phyloP scores from a whole-genome alignment of 2,888 invertebrate genomes.

The Nomada flava region DNA sequence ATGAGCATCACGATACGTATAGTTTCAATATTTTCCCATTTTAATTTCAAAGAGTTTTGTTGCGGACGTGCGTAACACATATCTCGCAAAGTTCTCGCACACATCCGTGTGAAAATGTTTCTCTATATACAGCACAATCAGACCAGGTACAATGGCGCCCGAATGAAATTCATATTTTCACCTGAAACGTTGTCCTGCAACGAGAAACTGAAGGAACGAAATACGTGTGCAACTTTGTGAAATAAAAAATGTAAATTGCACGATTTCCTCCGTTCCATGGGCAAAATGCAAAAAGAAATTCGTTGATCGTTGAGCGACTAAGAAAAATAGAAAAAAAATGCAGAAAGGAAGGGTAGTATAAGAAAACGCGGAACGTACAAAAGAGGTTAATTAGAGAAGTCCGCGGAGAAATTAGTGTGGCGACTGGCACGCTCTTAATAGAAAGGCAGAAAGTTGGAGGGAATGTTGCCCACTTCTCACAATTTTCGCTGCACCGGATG shows the following conservation, averaged over 20 bases:
- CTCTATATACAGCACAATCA: background rate
- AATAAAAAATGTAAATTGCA: background rate
- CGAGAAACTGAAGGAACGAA: background rate
- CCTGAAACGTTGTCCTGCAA: background rate
- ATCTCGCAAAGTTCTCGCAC: too few species aligned
- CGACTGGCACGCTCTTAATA: constrained; percentile 13
- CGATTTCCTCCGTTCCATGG: background rate
- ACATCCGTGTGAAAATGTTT: background rate
- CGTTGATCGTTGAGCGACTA: background rate
- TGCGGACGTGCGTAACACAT: too few species aligned
- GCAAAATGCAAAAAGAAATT: background rate
- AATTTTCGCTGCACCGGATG: constrained; percentile 1
- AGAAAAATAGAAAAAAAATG: background rate
- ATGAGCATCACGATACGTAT: too few species aligned
- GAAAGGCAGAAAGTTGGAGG: constrained; percentile 10
- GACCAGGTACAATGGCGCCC: background rate
- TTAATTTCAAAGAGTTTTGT: too few species aligned
- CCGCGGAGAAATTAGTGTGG: constrained; percentile 31
- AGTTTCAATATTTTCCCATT: too few species aligned
- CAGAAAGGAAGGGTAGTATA: background rate
- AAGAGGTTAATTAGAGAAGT: constrained; percentile 35
- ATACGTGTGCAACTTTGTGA: too few species aligned
- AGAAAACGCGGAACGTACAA: background rate
- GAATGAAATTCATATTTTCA: background rate
- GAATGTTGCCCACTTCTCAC: constrained; percentile 5